Percentiles rank a stretch among this genome's conserved stretches.
These are phyloP conservation scores for Engystomops pustulosus DNA, from an alignment of 2,113 vertebrate species.

Conservation along the genomic window DNA sequence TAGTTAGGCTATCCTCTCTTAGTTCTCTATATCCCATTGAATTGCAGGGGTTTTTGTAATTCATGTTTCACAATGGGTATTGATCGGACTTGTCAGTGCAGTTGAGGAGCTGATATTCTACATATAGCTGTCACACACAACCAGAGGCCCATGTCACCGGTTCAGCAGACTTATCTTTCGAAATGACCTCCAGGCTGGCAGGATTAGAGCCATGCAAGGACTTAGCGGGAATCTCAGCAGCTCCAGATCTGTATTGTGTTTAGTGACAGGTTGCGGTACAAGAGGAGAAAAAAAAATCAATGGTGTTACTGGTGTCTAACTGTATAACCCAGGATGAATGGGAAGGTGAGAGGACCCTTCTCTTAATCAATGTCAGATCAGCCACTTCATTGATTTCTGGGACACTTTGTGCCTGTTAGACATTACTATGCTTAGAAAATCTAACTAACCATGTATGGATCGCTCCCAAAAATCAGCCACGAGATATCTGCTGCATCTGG, in stretches of 20 bases:
- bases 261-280: conserved; percentile 52
- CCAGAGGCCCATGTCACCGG: conserved; percentile 34
- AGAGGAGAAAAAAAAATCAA: conserved; percentile 54
- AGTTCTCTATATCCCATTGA: conserved; percentile 18
- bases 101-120: conserved; percentile 29
- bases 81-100: background rate
- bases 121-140: conserved; percentile 35
- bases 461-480: conserved; percentile 28
- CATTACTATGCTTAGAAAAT: background rate
- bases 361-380: conserved; percentile 31
- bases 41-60: conserved; percentile 8
- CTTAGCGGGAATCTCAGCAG: conserved; percentile 40
- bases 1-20: background rate
- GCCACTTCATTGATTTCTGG: conserved; percentile 39
- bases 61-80: conserved; percentile 36
- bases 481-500: background rate
- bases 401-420: conserved; percentile 27
- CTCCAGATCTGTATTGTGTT: conserved; percentile 56
- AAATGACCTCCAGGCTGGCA: conserved; percentile 50
- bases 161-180: conserved; percentile 37
- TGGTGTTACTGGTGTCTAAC: conserved; percentile 32
- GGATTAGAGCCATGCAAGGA: conserved; percentile 43
- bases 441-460: conserved; percentile 45
- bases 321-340: conserved; percentile 21
- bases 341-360: conserved; percentile 46